Conservation (phyloP, 2,888 invertebrate genomes). For the Perithous albicinctus region DNA sequence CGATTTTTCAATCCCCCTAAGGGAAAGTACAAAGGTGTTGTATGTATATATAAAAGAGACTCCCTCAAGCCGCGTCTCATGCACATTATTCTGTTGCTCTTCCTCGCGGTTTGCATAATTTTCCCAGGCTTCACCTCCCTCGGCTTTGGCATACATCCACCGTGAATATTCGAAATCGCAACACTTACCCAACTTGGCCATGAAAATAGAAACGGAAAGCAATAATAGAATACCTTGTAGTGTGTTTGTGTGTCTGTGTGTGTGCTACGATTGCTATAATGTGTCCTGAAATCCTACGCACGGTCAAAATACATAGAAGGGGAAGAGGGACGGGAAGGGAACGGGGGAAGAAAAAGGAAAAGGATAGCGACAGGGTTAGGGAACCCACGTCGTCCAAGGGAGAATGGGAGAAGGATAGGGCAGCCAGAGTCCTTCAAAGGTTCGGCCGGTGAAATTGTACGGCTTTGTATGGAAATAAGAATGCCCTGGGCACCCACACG, state of each 20-base stretch:
- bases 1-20: background rate
- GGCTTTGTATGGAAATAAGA: slow-evolving; percentile 82
- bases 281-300: slow-evolving; percentile 8
- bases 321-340: slow-evolving; percentile 40
- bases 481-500: slow-evolving; percentile 75
- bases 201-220: slow-evolving; percentile 51
- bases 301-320: slow-evolving; percentile 30
- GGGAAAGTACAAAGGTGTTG: background rate
- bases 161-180: slow-evolving; percentile 76
- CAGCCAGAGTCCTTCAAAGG: slow-evolving; percentile 76
- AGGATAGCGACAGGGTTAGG: slow-evolving; percentile 34
- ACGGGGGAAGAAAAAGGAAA: slow-evolving; percentile 52
- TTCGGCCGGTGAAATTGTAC: slow-evolving; percentile 78
- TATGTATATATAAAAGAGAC: background rate
- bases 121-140: slow-evolving; percentile 70
- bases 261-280: too few relatives aligned
- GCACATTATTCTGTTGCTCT: slow-evolving; percentile 48
- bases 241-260: too few relatives aligned
- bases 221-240: too few relatives aligned
- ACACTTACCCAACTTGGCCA: slow-evolving; percentile 76
- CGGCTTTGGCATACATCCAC: background rate
- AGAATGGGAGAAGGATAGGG: slow-evolving; percentile 37
- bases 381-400: slow-evolving; percentile 69
- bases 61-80: background rate
- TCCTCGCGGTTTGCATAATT: slow-evolving; percentile 78